Evolutionary conservation across 2,888 invertebrate genomes (phyloP).

Genomic region (Acanthacorydalis orientalis): DNA sequence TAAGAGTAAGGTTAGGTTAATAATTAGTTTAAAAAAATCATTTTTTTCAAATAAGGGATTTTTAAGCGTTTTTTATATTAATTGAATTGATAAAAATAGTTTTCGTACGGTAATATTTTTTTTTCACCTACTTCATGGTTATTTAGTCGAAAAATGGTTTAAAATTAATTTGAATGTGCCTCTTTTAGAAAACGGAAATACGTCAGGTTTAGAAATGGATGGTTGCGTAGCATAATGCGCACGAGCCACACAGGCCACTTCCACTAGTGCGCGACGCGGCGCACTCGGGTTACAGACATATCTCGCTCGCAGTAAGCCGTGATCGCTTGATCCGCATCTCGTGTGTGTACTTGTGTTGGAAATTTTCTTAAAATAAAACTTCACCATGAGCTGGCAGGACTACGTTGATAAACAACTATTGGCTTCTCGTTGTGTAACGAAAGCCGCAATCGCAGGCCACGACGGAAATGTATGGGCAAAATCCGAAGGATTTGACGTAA

Average conservation of each 20-base stretch:
- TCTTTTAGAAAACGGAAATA: background rate
- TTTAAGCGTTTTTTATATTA: too few relatives aligned
- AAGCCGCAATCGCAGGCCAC: slow-evolving; percentile 89
- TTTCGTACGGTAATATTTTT: too few relatives aligned
- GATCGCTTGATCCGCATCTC: slow-evolving; percentile 13
- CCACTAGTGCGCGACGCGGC: slow-evolving; percentile 6
- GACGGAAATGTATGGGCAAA: slow-evolving; percentile 92
- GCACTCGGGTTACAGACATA: slow-evolving; percentile 8
- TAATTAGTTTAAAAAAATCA: too few relatives aligned
- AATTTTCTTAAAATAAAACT: slow-evolving; percentile 10
- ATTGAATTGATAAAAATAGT: too few relatives aligned
- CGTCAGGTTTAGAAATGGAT: background rate
- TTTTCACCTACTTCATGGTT: too few relatives aligned
- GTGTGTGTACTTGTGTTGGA: slow-evolving; percentile 22
- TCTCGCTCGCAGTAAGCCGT: slow-evolving; percentile 14
- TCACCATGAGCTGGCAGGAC: slow-evolving; percentile 94
- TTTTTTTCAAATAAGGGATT: too few relatives aligned
- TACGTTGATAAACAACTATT: slow-evolving; percentile 94
- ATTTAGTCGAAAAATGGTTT: too few relatives aligned
- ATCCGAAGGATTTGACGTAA: slow-evolving; percentile 86
- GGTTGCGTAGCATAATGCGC: background rate
- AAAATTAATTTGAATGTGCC: background rate
- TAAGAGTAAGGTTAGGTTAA: too few relatives aligned
- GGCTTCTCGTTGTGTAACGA: slow-evolving; percentile 86
- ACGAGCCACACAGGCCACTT: slow-evolving; percentile 3